These are phyloP conservation scores for Pseudanteris insignis DNA, from an alignment of 2,888 invertebrate species.

Conservation along the genomic window DNA sequence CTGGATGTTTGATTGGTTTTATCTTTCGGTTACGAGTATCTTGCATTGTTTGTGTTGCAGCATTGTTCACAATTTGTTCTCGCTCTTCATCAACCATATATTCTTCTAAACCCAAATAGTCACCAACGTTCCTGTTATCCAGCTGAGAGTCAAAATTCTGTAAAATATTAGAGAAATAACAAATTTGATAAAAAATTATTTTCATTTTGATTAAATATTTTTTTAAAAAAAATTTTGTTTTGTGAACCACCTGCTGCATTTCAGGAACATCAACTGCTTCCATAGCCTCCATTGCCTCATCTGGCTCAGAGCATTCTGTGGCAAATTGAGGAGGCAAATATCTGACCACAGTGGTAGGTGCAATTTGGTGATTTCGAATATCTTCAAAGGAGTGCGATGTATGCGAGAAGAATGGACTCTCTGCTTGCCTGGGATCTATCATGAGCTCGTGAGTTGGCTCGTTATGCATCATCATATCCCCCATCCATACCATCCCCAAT, in stretches of 20 bases:
- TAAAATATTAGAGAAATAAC: conserved; percentile 11
- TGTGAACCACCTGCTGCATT: conserved; percentile 57
- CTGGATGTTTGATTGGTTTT: conserved; percentile 79
- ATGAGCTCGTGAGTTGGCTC: conserved; percentile 63
- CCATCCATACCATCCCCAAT: conserved; percentile 77
- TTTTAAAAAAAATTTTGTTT: too few relatives aligned
- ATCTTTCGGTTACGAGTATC: conserved; percentile 72
- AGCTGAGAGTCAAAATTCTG: conserved; percentile 58
- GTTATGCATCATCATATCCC: conserved; percentile 67
- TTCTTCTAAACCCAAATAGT: conserved; percentile 64
- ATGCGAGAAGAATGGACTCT: conserved; percentile 62
- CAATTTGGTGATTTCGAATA: conserved; percentile 62
- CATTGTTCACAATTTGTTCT: conserved; percentile 68
- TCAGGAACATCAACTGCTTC: conserved; percentile 61
- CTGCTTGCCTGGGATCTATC: conserved; percentile 63
- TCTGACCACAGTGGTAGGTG: conserved; percentile 62
- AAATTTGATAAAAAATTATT: conserved; percentile 2
- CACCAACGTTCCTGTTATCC: conserved; percentile 62
- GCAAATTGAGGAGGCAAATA: conserved; percentile 61
- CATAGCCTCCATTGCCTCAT: conserved; percentile 63
- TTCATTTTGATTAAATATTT: too few relatives aligned
- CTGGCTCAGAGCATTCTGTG: conserved; percentile 63
- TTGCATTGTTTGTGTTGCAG: conserved; percentile 70
- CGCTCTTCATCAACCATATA: conserved; percentile 68
- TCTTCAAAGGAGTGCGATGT: conserved; percentile 61